These are phyloP conservation scores for Idris sp. DNA, from an alignment of 1,140 invertebrate species.

Conservation along the genomic window DNA sequence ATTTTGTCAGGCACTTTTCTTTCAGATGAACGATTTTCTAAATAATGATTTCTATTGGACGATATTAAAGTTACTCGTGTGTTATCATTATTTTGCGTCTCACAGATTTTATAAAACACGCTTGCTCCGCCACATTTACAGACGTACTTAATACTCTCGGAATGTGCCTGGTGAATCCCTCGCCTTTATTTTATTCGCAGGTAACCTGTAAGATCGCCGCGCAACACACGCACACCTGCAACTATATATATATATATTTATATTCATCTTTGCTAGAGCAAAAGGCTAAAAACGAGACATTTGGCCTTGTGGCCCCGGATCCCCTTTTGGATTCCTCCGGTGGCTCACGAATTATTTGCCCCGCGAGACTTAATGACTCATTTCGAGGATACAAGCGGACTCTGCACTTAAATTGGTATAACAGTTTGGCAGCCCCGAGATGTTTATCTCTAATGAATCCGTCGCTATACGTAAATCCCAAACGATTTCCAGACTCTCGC, in stretches of 20 bases:
- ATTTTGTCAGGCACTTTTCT: no score
- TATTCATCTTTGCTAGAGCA: no score
- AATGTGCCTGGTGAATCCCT: slow-evolving; percentile 58
- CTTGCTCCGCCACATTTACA: slow-evolving; percentile 52
- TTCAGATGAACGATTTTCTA: slow-evolving; percentile 50
- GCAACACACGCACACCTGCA: slow-evolving; percentile 30
- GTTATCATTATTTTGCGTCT: no score
- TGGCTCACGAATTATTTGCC: slow-evolving; percentile 43
- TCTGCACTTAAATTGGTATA: slow-evolving; percentile 40
- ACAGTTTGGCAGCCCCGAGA: slow-evolving; percentile 26
- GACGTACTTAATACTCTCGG: slow-evolving; percentile 59
- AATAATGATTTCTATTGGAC: slow-evolving; percentile 40
- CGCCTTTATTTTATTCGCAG: slow-evolving; percentile 61
- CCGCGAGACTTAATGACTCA: slow-evolving; percentile 46
- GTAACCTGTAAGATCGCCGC: slow-evolving; percentile 57
- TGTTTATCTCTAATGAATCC: slow-evolving; percentile 52
- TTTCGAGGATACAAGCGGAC: slow-evolving; percentile 42
- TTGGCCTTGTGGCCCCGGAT: slow-evolving; percentile 64
- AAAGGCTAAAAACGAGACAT: slow-evolving; percentile 54
- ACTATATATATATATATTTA: no score
- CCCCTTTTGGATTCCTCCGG: slow-evolving; percentile 56
- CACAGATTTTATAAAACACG: slow-evolving; percentile 53
- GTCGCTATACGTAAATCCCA: no score
- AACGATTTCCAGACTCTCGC: no score
- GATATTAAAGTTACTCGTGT: no score